Evolutionary conservation across 2,888 invertebrate species (phyloP).

Genomic region (Caenorhabditis parvicauda): DNA sequence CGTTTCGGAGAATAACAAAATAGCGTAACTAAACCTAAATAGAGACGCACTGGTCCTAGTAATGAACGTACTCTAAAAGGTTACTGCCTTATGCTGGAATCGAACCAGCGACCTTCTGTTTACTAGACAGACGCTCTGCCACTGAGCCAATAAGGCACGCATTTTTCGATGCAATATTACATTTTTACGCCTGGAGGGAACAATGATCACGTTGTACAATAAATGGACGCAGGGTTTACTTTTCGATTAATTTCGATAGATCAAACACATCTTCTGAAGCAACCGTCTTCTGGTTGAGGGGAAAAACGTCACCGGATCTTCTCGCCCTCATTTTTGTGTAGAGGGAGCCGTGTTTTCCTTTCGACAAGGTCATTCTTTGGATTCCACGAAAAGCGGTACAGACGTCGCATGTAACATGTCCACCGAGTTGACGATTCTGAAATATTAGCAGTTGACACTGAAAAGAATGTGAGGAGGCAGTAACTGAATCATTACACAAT

Average conservation of each 20-base stretch:
- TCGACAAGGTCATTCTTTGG: slow-evolving; percentile 45
- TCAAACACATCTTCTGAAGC: slow-evolving; percentile 28
- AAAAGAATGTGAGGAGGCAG: neutral
- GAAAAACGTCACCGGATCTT: slow-evolving; percentile 44
- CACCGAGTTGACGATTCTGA: slow-evolving; percentile 36
- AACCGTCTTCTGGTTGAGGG: slow-evolving; percentile 31
- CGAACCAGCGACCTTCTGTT: slow-evolving; percentile 59
- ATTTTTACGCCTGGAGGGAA: too few relatives aligned
- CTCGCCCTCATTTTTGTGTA: slow-evolving; percentile 19
- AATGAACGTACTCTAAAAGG: too few relatives aligned
- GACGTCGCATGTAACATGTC: slow-evolving; percentile 45
- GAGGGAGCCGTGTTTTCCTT: slow-evolving; percentile 29
- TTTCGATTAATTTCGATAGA: too few relatives aligned
- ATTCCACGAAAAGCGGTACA: slow-evolving; percentile 57
- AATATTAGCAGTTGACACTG: too few relatives aligned
- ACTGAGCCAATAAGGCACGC: slow-evolving; percentile 58
- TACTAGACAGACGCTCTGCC: slow-evolving; percentile 60
- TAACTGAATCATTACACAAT: neutral
- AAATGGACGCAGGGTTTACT: too few relatives aligned
- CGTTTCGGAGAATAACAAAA: too few relatives aligned
- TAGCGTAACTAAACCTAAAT: too few relatives aligned
- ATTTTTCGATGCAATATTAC: too few relatives aligned
- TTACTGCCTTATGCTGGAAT: slow-evolving; percentile 53
- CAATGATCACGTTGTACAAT: too few relatives aligned
- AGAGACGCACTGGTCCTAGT: too few relatives aligned